Conservation (phyloP, 2,888 invertebrate genomes). For the Synanthedon vespiformis region DNA sequence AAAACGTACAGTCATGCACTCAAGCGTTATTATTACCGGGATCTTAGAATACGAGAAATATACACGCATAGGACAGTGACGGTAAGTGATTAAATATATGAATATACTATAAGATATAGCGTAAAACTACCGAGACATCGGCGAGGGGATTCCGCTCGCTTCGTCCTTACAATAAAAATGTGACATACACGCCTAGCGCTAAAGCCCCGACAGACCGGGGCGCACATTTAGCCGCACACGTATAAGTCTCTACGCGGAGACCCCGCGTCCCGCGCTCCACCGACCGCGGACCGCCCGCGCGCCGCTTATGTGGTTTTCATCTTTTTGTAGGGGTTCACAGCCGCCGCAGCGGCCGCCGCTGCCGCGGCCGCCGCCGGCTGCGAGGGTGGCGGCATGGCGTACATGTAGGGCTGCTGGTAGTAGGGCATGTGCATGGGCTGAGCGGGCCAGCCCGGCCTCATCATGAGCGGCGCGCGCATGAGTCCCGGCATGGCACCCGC, state of each 20-base stretch:
- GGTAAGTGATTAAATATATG: constrained; percentile 63
- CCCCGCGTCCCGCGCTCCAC: constrained; percentile 64
- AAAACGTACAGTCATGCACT: constrained; percentile 89
- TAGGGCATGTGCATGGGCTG: constrained; percentile 63
- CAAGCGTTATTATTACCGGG: constrained; percentile 91
- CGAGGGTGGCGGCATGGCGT: constrained; percentile 63
- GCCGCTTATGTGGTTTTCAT: constrained; percentile 84
- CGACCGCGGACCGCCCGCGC: constrained; percentile 34
- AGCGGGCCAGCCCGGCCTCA: constrained; percentile 58
- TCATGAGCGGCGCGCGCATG: constrained; percentile 56
- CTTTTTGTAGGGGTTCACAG: constrained; percentile 88
- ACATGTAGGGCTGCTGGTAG: constrained; percentile 66
- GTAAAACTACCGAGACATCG: constrained; percentile 63
- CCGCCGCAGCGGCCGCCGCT: constrained; percentile 48
- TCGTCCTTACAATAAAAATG: constrained; percentile 68
- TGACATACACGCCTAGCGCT: constrained; percentile 67
- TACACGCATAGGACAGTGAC: constrained; percentile 68
- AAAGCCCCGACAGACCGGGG: constrained; percentile 64
- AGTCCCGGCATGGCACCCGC: constrained; percentile 73
- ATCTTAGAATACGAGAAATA: constrained; percentile 71
- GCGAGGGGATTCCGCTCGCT: constrained; percentile 59
- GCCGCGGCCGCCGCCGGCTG: constrained; percentile 50
- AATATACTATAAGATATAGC: constrained; percentile 56
- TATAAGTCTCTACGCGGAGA: constrained; percentile 66
- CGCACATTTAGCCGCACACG: constrained; percentile 52